Base-by-base conservation (phyloP, 2,113 vertebrate species). In the Nothoprocta pentlandii region DNA sequence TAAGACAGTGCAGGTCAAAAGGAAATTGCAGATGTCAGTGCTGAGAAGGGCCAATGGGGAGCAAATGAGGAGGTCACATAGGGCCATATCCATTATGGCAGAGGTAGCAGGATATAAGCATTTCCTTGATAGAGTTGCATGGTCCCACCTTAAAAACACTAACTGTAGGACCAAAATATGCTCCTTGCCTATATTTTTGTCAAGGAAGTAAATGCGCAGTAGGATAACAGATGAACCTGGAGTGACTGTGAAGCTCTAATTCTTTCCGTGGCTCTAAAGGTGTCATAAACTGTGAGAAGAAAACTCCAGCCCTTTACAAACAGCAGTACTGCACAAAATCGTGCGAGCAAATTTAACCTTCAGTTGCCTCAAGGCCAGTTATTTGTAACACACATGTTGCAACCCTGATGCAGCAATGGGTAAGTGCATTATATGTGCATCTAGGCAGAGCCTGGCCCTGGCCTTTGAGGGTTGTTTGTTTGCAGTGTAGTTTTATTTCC, bases 1-100 rank as follows among this genome's bases (percentile, higher is more conserved):
- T 51, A 26, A 3, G 80, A 22, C 1, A 2, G 4, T 4, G 30
- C 0, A 0, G 81, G 84, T 86, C 76, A 78, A 82, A 58, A 77
- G 87, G 90, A 82, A 80, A 69, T 5, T 1, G 11, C 66, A 39
- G 41, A 41, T n/a, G 3, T 46, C 2, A 5, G 42, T 17, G 34
- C 5, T 12, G 0, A 0, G 56, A 0, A 10, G 28, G 0, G 64
- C 13, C 14, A 21, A 17, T 5, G 53, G 44, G 21, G 32, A 16
- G 66, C 56, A 16, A 32, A 15, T 21, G 22, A 19, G 21, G 49
- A 49, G 49, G 49, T 8, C 49, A 49, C 9, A 21, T 49, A 21
- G 47, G 47, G 47, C 17, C 47, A 49, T 49, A 49, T 3, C 36
- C 2, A 3, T 28, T 12, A 34, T 1, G 6, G 49, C 32, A 69